Evolutionary conservation across 2,113 vertebrate species (phyloP).

Genomic region (Hippolais icterina): DNA sequence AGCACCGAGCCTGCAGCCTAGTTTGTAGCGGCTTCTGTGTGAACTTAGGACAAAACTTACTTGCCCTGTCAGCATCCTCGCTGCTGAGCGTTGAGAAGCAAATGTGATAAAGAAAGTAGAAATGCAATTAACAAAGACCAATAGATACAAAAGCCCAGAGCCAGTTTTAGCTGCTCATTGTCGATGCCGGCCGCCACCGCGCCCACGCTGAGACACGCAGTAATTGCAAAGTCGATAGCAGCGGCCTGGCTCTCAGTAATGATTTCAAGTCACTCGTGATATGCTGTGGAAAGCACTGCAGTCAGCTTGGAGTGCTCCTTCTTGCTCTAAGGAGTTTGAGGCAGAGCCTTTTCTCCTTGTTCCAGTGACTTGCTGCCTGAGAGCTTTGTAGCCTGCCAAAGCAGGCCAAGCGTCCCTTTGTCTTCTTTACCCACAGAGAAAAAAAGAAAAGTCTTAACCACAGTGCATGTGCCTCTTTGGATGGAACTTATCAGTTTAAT

Average conservation of each 20-base stretch:
- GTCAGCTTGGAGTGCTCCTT: neutral
- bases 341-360: neutral
- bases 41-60: slow-evolving; percentile 18
- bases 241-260: neutral
- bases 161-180: neutral
- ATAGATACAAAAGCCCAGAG: slow-evolving; percentile 28
- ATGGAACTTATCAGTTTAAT: neutral
- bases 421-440: neutral
- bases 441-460: neutral
- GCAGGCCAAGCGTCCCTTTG: neutral
- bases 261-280: neutral
- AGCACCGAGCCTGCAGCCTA: neutral
- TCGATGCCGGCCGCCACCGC: neutral
- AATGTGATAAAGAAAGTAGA: slow-evolving; percentile 52
- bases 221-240: slow-evolving; percentile 48
- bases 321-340: neutral
- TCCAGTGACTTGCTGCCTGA: neutral
- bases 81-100: slow-evolving; percentile 9
- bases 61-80: slow-evolving; percentile 25
- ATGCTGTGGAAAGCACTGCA: neutral
- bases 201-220: neutral
- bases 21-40: neutral
- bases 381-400: neutral
- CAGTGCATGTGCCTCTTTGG: neutral
- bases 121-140: slow-evolving; percentile 60